Base-by-base conservation (phyloP, 1,140 invertebrate genomes). In the Charaxes varanes region DNA sequence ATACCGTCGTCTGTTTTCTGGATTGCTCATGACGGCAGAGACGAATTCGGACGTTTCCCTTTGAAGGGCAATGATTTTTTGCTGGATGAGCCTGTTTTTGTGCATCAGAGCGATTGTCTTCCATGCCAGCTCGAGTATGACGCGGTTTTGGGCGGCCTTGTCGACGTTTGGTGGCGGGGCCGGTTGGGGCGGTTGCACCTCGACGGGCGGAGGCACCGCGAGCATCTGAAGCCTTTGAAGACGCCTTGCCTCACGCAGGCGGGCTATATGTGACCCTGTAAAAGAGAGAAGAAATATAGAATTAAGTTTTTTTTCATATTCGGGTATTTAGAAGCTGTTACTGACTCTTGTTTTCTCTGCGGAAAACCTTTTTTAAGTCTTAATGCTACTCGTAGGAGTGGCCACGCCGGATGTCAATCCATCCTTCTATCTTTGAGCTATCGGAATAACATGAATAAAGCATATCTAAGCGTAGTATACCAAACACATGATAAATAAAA, bases 41-140 rank as follows among this genome's bases (percentile, higher is more conserved):
- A 82, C 70, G 41, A 69, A 82, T 31, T 80, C 66, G 2, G 71
- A 64, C 0, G 78, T 82, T 51, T 82, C 76, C 19, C 67, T 70
- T 46, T 80, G 73, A 6, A 82, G 41, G 14, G 56, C 76, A 3
- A 80, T 63, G n/a, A 82, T 82, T 38, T 77, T 82, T 32, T 82
- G 67, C 54, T 82, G 78, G 15, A 82, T 82, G 1, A 82, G 40
- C 24, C 53, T 68, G 43, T 82, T 82, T 41, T 71, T 82, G 15
- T 80, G 78, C 73, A 82, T 74, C 1, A 82, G 62, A 0, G 60
- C 62, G 18, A 82, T 61, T 3, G 78, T 82, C 43, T 77, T 78
- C 64, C 67, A 78, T 3, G 78, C 73, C 0, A 82, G 51, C 28
- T 80, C 67, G 6, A 78, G 46, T 13, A 82, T 78, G 11, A 78